Conservation (phyloP, 2,797 vertebrate species). For the Mus spretus region DNA sequence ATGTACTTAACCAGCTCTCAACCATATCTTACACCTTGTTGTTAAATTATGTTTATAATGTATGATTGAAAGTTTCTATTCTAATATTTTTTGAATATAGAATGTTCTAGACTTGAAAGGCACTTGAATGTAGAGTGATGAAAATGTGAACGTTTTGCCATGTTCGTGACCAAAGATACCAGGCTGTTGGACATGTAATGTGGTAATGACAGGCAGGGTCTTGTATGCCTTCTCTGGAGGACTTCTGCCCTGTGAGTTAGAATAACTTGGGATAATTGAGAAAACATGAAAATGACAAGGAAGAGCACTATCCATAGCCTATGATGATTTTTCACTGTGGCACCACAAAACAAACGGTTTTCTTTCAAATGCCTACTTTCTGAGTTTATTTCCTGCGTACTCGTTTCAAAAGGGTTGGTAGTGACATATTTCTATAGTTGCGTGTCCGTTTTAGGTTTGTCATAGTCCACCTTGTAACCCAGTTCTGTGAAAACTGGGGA, state of each 20-base stretch:
- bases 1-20: conserved; percentile 52
- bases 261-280: conserved; percentile 16
- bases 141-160: conserved; percentile 67
- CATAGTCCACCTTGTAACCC: not conserved
- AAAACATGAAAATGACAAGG: conserved; percentile 8
- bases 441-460: not conserved
- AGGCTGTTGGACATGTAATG: not conserved
- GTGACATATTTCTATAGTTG: not conserved
- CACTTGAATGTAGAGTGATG: conserved; percentile 47
- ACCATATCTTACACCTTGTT: conserved; percentile 58
- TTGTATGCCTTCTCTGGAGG: not conserved
- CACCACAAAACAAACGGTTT: conserved; percentile 37
- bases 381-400: conserved; percentile 41
- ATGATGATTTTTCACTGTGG: conserved; percentile 34
- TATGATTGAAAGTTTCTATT: conserved; percentile 45
- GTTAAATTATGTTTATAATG: conserved; percentile 60
- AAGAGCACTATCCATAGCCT: not conserved
- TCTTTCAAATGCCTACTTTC: conserved; percentile 41
- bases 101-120: conserved; percentile 69
- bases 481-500: not conserved
- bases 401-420: conserved; percentile 35
- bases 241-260: not conserved
- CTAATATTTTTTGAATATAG: conserved; percentile 41
- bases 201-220: not conserved
- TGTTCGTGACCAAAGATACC: conserved; percentile 71